A percentile compares a stretch with the other conserved stretches of the same genome.
Conservation (phyloP, 2,797 vertebrate species). For the Sebastes cheni region DNA sequence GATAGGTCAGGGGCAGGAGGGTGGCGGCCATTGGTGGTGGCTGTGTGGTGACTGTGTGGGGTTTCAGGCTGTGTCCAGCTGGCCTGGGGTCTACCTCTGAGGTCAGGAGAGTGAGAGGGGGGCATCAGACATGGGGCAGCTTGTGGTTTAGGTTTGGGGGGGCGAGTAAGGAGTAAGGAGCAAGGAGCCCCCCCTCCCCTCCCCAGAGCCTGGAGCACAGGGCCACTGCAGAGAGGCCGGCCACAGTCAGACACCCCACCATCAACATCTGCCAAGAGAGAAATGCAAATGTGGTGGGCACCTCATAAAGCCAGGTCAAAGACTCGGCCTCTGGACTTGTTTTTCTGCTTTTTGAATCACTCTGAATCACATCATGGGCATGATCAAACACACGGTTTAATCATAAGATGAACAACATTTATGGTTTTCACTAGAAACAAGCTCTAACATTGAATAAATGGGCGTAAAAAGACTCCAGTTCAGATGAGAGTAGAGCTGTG, state of each 20-base stretch:
- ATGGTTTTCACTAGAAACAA: conserved; percentile 37
- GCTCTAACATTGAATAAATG: conserved; percentile 39
- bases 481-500: conserved; percentile 52
- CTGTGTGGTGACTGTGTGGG: conserved; percentile 70
- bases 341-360: conserved; percentile 63
- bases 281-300: conserved; percentile 71
- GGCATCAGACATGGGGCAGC: conserved; percentile 70
- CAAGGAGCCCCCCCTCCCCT: conserved; percentile 18
- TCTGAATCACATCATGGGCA: conserved; percentile 51
- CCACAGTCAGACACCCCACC: conserved; percentile 54
- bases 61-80: conserved; percentile 67
- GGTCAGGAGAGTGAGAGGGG: conserved; percentile 65
- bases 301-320: conserved; percentile 63
- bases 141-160: conserved; percentile 63
- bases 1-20: conserved; percentile 74
- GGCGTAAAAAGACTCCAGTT: conserved; percentile 44
- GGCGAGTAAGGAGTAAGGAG: conserved; percentile 19
- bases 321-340: conserved; percentile 57
- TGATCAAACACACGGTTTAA: conserved; percentile 56
- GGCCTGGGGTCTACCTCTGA: conserved; percentile 66
- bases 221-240: conserved; percentile 59
- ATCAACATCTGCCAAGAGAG: conserved; percentile 65
- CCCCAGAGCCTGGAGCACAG: conserved; percentile 49
- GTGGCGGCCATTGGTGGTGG: conserved; percentile 63
- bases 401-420: conserved; percentile 42